Conservation (phyloP, 2,888 invertebrate species). For the Chamaedrilus cognettii region DNA sequence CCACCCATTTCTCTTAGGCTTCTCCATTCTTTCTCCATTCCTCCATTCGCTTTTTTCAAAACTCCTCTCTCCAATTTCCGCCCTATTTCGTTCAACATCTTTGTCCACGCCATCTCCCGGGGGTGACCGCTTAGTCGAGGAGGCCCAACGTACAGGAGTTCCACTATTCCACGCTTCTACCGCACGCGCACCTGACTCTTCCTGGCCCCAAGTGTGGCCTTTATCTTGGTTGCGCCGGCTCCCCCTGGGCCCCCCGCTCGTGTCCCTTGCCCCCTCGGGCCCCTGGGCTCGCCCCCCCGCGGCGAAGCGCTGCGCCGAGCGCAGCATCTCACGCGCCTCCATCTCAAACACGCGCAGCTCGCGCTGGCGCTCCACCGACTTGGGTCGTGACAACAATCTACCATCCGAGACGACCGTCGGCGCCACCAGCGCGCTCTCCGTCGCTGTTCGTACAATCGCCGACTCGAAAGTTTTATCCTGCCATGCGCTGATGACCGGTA, state of each 20-base stretch:
- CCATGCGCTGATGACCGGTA: not conserved
- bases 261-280: not conserved
- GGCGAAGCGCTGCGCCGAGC: not conserved
- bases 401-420: not conserved
- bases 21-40: no score
- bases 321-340: not conserved
- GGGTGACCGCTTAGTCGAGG: no score
- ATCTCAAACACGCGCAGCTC: not conserved
- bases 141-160: no score
- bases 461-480: not conserved
- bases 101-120: no score
- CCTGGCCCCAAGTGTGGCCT: no score
- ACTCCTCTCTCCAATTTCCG: no score
- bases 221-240: no score
- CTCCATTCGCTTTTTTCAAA: no score
- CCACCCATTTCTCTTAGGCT: no score
- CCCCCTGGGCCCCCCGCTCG: not conserved
- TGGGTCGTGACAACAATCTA: not conserved
- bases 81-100: no score
- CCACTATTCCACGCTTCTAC: no score
- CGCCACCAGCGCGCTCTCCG: constrained; percentile 1
- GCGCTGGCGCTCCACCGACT: not conserved
- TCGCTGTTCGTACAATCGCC: not conserved
- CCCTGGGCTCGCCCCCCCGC: not conserved
- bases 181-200: no score